Evolutionary conservation across 2,888 invertebrate genomes (phyloP).

Genomic region (Diplazon laetatorius): DNA sequence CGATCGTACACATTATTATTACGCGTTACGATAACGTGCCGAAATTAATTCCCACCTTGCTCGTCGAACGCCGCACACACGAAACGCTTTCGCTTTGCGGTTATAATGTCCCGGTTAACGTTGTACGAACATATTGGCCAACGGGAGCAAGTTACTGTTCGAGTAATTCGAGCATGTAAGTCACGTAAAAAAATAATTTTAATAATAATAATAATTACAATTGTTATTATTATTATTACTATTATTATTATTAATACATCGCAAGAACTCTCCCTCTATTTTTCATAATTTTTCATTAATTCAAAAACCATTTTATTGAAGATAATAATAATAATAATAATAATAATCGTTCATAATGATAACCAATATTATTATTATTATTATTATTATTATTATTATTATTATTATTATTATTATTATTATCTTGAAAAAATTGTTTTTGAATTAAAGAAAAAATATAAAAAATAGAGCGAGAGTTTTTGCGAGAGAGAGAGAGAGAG

Average conservation of each 20-base stretch:
- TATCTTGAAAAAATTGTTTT: no score
- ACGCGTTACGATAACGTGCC: constrained; percentile 53
- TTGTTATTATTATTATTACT: no score
- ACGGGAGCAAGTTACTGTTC: constrained; percentile 35
- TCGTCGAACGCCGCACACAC: constrained; percentile 5
- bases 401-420: no score
- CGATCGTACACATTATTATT: constrained; percentile 44
- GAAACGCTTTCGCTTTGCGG: constrained; percentile 51
- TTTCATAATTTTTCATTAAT: no score
- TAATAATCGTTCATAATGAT: no score
- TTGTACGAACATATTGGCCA: constrained; percentile 18
- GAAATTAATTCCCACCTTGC: constrained; percentile 11
- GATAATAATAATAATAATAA: no score
- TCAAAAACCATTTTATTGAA: no score
- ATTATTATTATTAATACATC: no score
- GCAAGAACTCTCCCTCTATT: no score
- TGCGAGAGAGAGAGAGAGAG: background rate
- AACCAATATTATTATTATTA: no score
- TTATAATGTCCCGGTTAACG: constrained; percentile 10
- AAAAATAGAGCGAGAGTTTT: constrained; percentile 47
- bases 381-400: no score
- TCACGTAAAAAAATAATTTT: constrained; percentile 24
- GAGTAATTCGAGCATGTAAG: constrained; percentile 42
- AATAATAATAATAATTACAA: no score
- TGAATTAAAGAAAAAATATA: constrained; percentile 29